phyloP scores from a whole-genome alignment of 2,888 invertebrate species.

The Mimas tiliae region DNA sequence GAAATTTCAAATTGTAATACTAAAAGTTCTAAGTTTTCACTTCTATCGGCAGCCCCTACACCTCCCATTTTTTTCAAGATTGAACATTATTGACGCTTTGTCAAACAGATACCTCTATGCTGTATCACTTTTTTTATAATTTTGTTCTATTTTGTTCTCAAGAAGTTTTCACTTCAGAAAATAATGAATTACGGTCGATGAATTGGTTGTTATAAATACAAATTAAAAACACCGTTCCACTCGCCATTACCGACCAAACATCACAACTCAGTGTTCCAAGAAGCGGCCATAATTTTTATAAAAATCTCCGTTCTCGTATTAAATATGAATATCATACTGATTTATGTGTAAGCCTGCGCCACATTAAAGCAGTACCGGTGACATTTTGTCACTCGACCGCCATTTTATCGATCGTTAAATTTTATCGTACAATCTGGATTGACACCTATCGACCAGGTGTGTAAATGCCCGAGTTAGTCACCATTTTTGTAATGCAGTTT shows the following conservation, averaged over 20 bases:
- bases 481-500: background rate
- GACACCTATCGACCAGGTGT: slow-evolving; percentile 5
- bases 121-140: too few relatives aligned
- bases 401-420: slow-evolving; percentile 24
- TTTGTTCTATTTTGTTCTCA: too few relatives aligned
- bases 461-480: background rate
- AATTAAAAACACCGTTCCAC: background rate
- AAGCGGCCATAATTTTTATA: slow-evolving; percentile 66
- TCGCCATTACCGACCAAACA: slow-evolving; percentile 45
- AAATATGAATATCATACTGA: slow-evolving; percentile 74
- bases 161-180: too few relatives aligned
- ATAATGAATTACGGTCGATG: too few relatives aligned
- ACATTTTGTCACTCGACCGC: slow-evolving; percentile 17
- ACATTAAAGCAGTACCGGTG: slow-evolving; percentile 17
- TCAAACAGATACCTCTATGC: too few relatives aligned
- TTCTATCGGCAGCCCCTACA: too few relatives aligned
- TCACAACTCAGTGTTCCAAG: slow-evolving; percentile 65
- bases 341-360: slow-evolving; percentile 48
- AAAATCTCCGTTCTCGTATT: slow-evolving; percentile 52
- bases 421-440: background rate
- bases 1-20: too few relatives aligned
- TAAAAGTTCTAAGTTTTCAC: too few relatives aligned
- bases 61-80: too few relatives aligned
- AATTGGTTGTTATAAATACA: too few relatives aligned
- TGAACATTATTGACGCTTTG: too few relatives aligned